Evolutionary conservation across 1,140 invertebrate species (phyloP), one percentile per base, ranked within the genome.

Genomic region (Polypedilum vanderplanki): DNA sequence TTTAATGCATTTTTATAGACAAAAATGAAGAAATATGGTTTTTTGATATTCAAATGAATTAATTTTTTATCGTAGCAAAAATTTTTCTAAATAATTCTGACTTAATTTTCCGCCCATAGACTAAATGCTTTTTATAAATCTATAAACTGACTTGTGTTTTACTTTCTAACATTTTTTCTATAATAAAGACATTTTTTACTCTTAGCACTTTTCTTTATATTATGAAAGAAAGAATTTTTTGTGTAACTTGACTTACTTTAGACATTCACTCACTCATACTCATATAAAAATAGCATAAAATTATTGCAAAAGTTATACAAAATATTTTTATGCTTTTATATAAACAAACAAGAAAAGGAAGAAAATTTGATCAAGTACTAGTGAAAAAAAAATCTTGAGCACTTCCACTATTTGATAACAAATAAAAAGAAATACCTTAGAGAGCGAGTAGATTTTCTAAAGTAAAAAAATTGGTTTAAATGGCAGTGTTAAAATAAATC

Each of bases 21-120:
- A 57, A 57, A 57, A 57, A 57, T 4, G n/a, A 12, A 57, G n/a
- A 57, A 12, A 57, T 12, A 57, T 57, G 46, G 24, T 57, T 57
- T 57, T 57, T 57, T 57, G 46, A 57, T 57, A 57, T 57, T 57
- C 46, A 57, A 57, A 57, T 57, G 41, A 46, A 57, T n/a, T 57
- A 12, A 46, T n/a, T 57, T n/a, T 57, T n/a, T 57, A n/a, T 57
- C 1, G 46, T 57, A 57, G 46, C n/a, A 12, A 57, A 57, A 57
- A 57, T 4, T 15, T 57, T 57, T 57, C 46, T 57, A 4, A n/a
- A 57, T 57, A 33, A 3, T 57, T 57, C n/a, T 57, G n/a, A 57
- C 46, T 57, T 57, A 57, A 12, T 57, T 57, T 57, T 57, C 46
- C 46, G 46, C 46, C 46, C 46, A 57, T 4, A 57, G 46, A 15